phyloP scores from a whole-genome alignment of 2,888 invertebrate genomes.

The Altica lythri region DNA sequence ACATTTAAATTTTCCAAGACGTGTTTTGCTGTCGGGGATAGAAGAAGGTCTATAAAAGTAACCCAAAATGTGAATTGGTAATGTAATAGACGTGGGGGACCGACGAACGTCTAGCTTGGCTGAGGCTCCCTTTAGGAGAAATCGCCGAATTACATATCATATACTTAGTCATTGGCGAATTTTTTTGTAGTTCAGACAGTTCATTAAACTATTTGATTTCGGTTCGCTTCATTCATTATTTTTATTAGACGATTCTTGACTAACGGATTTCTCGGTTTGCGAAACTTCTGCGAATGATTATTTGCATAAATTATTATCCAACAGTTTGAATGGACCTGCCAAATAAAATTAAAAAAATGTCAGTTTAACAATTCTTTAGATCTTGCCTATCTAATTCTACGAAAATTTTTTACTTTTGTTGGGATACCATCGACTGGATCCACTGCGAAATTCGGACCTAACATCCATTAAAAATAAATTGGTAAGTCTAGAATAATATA shows the following conservation, averaged over 20 bases:
- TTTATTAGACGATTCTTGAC: conserved; percentile 34
- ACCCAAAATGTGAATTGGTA: conserved; percentile 49
- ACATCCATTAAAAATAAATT: no score
- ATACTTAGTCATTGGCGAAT: conserved; percentile 51
- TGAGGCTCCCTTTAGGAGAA: conserved; percentile 50
- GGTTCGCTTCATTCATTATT: conserved; percentile 38
- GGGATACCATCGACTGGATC: no score
- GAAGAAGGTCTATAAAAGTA: conserved; percentile 47
- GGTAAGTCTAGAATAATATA: no score
- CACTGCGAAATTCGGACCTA: no score
- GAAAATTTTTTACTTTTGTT: no score
- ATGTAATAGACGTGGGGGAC: conserved; percentile 47
- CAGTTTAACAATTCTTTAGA: no score
- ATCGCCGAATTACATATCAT: conserved; percentile 49
- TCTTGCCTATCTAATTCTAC: no score
- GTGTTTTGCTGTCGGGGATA: conserved; percentile 28
- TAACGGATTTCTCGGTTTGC: conserved; percentile 27
- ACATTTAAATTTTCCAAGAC: conserved; percentile 5
- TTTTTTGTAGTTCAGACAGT: conserved; percentile 48
- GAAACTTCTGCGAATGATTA: conserved; percentile 23
- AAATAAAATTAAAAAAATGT: no score
- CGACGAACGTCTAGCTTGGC: conserved; percentile 44
- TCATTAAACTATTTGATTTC: conserved; percentile 48
- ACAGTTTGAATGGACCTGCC: no score
- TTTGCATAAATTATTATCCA: no score